A percentile compares a stretch with the other conserved stretches of the same genome.
Evolutionary conservation across 2,113 vertebrate species (phyloP).

Genomic region (Stigmatopora nigra): DNA sequence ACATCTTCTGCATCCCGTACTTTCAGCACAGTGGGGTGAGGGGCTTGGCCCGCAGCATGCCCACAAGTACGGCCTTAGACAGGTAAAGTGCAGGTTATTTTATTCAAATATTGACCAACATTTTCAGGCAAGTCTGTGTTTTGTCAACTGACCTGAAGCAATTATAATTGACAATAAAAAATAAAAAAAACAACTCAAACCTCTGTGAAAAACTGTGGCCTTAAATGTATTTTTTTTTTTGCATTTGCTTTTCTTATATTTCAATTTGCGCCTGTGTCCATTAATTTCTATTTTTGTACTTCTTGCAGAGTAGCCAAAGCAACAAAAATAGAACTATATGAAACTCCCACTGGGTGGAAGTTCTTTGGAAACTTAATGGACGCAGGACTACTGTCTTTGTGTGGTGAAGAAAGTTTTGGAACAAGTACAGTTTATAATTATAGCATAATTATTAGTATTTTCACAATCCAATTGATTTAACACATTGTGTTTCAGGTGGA

Average conservation of each 20-base stretch:
- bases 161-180: neutral
- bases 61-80: conserved; percentile 89
- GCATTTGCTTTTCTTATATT: neutral
- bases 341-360: conserved; percentile 94
- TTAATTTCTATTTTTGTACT: conserved; percentile 17
- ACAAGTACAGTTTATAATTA: conserved; percentile 61
- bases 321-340: conserved; percentile 91
- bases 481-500: conserved; percentile 69
- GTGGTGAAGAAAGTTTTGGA: conserved; percentile 95
- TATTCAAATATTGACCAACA: too few species aligned
- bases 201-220: neutral
- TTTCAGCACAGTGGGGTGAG: conserved; percentile 92
- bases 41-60: conserved; percentile 94
- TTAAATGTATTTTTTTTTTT: neutral
- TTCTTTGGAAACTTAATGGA: conserved; percentile 98
- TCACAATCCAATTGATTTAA: neutral
- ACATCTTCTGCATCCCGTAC: conserved; percentile 93
- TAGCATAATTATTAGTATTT: neutral
- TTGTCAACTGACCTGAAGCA: too few species aligned
- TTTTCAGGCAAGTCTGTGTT: too few species aligned
- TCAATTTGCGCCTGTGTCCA: neutral
- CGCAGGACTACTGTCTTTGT: conserved; percentile 88
- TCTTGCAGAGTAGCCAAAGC: conserved; percentile 84
- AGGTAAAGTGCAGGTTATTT: conserved; percentile 63
- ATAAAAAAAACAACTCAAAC: neutral